Evolutionary conservation across 2,113 vertebrate genomes (phyloP).

Genomic region (Elanoides forficatus): DNA sequence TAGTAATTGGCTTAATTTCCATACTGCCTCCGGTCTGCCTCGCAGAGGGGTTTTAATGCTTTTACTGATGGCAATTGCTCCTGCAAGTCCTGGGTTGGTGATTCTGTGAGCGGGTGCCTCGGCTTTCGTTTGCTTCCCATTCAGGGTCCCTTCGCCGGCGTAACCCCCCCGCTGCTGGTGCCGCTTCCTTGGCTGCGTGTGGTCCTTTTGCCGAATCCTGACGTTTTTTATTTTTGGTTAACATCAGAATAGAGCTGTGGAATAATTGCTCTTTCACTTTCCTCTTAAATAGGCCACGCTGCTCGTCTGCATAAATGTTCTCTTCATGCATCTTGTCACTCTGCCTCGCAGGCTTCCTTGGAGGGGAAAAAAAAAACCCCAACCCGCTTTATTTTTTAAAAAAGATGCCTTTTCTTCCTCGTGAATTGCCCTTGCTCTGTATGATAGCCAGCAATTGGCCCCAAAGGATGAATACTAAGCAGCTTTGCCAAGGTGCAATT

Average conservation of each 20-base stretch:
- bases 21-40: background rate
- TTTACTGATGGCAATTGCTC: background rate
- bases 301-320: conserved; percentile 13
- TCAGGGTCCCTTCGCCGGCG: background rate
- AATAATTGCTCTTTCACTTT: conserved; percentile 47
- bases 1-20: background rate
- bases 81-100: background rate
- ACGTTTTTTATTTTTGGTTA: conserved; percentile 1
- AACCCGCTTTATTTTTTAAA: background rate
- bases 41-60: background rate
- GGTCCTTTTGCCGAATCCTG: background rate
- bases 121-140: background rate
- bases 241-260: conserved; percentile 17
- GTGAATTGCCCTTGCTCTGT: background rate
- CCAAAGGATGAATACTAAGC: background rate
- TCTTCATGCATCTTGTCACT: background rate
- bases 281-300: conserved; percentile 34
- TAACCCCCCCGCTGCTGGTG: background rate
- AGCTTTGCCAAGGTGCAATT: conserved; percentile 14
- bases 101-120: background rate
- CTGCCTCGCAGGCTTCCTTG: background rate
- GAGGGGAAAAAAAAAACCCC: background rate
- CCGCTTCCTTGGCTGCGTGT: conserved; percentile 3
- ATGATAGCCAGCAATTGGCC: background rate
- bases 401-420: background rate